Conservation (phyloP, 2,113 vertebrate species). For the Larimichthys crocea region DNA sequence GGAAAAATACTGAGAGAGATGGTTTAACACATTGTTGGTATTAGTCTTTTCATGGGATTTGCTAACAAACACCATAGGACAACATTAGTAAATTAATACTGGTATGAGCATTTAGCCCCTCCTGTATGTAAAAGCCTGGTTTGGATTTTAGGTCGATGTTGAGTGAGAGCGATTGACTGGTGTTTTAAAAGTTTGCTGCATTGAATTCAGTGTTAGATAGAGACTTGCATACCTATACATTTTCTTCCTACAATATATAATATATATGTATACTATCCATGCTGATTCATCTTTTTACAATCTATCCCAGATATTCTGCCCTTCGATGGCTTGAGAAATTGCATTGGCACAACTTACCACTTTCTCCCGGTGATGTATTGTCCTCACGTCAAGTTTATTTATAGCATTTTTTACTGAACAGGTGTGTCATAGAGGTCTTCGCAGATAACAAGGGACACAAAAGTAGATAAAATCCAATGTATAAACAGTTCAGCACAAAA, state of each 20-base stretch:
- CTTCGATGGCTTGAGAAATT: conserved; percentile 9
- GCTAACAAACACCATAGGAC: background rate
- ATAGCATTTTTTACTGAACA: background rate
- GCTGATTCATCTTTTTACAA: conserved; percentile 8
- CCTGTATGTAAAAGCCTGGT: conserved; percentile 8
- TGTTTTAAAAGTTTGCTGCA: background rate
- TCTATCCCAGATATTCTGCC: conserved; percentile 7
- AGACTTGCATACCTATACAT: background rate
- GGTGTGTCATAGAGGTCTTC: conserved; percentile 13
- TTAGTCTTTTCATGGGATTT: conserved; percentile 5
- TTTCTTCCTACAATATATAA: background rate
- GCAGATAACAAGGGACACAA: conserved; percentile 16
- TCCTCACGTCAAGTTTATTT: conserved; percentile 16
- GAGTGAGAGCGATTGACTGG: background rate
- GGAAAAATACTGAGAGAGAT: background rate
- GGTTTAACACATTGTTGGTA: background rate
- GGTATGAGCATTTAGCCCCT: background rate
- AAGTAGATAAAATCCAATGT: background rate
- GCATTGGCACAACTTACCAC: background rate
- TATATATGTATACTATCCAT: background rate
- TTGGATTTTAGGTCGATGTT: background rate
- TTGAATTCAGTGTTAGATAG: conserved; percentile 3
- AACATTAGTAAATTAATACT: background rate
- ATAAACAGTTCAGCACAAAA: background rate
- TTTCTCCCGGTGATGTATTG: conserved; percentile 14